Conservation (phyloP, 2,797 vertebrate genomes). For the Masticophis lateralis region DNA sequence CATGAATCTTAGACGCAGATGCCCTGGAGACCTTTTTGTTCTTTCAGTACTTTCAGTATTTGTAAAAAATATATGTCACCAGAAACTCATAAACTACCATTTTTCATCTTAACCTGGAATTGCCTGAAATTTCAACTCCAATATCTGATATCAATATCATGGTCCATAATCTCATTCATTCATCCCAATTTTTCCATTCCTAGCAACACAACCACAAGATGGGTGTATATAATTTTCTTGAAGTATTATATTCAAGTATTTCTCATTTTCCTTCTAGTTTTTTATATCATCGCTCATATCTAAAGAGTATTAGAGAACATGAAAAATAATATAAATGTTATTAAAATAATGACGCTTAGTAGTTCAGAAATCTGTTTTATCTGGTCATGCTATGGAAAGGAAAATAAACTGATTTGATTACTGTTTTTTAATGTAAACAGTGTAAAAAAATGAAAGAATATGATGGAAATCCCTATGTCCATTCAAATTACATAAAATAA, state of each 20-base stretch:
- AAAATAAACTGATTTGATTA: neutral
- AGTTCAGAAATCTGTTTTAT: neutral
- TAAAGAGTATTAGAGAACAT: neutral
- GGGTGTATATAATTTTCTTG: neutral
- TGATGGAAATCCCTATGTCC: neutral
- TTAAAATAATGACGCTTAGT: neutral
- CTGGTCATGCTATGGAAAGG: neutral
- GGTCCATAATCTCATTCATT: neutral
- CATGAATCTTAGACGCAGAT: neutral
- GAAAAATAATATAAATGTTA: neutral
- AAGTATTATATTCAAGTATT: neutral
- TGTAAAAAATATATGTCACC: neutral
- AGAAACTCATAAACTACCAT: neutral
- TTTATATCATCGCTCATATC: neutral
- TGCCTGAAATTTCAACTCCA: neutral
- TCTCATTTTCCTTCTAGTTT: neutral
- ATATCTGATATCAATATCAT: neutral
- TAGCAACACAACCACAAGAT: neutral
- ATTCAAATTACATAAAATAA: neutral
- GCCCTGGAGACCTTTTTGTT: neutral
- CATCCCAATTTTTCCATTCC: neutral
- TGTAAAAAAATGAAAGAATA: neutral
- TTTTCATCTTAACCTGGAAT: no score
- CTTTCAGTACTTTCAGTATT: constrained; percentile 13
- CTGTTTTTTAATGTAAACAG: no score